Conservation (phyloP, 2,113 vertebrate species). For the Psettodes erumei region DNA sequence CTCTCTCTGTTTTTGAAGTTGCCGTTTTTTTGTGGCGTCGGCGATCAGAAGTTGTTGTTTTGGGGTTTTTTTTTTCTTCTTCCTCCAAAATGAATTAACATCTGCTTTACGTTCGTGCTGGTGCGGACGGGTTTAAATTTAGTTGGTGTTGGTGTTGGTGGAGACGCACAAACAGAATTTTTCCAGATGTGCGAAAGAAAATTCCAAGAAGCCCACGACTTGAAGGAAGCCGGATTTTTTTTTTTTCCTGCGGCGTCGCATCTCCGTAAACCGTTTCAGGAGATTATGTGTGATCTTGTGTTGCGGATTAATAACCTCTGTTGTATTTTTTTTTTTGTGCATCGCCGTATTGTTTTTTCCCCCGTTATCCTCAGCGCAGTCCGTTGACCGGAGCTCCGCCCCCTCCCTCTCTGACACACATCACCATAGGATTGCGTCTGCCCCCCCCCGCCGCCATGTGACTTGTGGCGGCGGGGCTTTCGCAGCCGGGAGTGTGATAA, state of each 20-base stretch:
- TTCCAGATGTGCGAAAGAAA: not conserved
- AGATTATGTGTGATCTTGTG: not conserved
- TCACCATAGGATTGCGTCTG: conserved; percentile 37
- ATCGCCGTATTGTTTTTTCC: conserved; percentile 8
- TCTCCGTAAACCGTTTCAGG: not conserved
- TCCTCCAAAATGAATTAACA: not conserved
- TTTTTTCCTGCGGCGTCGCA: not conserved
- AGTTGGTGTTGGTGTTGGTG: not conserved
- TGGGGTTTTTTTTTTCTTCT: not conserved
- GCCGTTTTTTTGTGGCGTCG: not conserved
- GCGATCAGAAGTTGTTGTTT: too few species aligned
- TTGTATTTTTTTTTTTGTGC: too few species aligned
- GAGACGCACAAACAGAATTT: not conserved
- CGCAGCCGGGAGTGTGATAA: conserved; percentile 65
- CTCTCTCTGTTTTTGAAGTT: not conserved
- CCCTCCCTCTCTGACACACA: conserved; percentile 6
- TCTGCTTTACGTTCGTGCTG: not conserved
- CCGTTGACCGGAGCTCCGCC: conserved; percentile 2
- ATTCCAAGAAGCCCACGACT: not conserved
- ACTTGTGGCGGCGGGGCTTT: conserved; percentile 60
- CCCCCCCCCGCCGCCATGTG: conserved; percentile 43
- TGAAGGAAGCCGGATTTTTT: not conserved
- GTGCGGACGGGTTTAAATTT: not conserved
- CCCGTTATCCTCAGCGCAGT: not conserved
- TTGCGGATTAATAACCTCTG: not conserved